phyloP scores from a whole-genome alignment of 1,140 invertebrate species.

The Telenomus remus region DNA sequence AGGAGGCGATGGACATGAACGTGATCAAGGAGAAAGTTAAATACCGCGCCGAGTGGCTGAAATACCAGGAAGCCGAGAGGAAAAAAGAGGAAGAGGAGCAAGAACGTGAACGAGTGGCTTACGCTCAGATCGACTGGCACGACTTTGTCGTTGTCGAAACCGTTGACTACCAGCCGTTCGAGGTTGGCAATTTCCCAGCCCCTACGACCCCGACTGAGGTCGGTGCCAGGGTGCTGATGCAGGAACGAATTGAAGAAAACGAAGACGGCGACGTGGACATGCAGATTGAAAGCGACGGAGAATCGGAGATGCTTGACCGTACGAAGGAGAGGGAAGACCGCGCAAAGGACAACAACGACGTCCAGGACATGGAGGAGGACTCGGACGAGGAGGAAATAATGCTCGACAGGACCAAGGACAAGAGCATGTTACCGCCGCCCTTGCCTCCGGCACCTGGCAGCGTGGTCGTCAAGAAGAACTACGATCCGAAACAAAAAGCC shows the following conservation, averaged over 20 bases:
- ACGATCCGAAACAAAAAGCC: slow-evolving; percentile 92
- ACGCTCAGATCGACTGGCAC: slow-evolving; percentile 99
- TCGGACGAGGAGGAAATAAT: slow-evolving; percentile 82
- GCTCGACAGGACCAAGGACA: slow-evolving; percentile 70
- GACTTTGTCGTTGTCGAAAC: slow-evolving; percentile 99
- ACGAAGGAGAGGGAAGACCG: slow-evolving; percentile 78
- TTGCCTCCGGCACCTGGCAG: slow-evolving; percentile 93
- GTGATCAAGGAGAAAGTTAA: slow-evolving; percentile 93
- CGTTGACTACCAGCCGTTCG: slow-evolving; percentile 98
- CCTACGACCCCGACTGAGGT: slow-evolving; percentile 98
- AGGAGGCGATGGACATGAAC: slow-evolving; percentile 85
- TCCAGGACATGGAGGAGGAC: slow-evolving; percentile 94
- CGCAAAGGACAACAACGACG: slow-evolving; percentile 81
- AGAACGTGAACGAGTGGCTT: slow-evolving; percentile 96
- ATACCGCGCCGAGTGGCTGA: slow-evolving; percentile 96
- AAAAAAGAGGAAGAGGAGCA: slow-evolving; percentile 95
- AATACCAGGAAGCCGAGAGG: slow-evolving; percentile 93
- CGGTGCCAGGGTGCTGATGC: slow-evolving; percentile 93
- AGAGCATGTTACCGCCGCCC: slow-evolving; percentile 79
- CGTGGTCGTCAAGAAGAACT: slow-evolving; percentile 96
- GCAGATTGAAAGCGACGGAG: slow-evolving; percentile 84
- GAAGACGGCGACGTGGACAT: slow-evolving; percentile 83
- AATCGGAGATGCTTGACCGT: slow-evolving; percentile 82
- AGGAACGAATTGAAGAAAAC: slow-evolving; percentile 81
- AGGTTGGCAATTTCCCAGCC: slow-evolving; percentile 95